phyloP scores from a whole-genome alignment of 2,888 invertebrate genomes.

The Crioceris asparagi region DNA sequence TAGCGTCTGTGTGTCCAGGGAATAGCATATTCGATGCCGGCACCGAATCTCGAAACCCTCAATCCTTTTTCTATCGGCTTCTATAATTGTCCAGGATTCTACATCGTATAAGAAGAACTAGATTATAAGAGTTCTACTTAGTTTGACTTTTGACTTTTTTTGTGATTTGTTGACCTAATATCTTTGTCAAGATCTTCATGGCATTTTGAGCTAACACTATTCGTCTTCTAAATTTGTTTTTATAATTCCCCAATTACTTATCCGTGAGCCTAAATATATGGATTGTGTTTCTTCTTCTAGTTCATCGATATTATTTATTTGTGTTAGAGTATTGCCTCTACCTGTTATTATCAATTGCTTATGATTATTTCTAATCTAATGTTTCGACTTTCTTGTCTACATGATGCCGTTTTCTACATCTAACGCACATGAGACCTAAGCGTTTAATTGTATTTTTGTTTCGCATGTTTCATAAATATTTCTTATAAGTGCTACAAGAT shows the following conservation, averaged over 20 bases:
- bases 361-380: neutral
- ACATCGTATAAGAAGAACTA: too few species aligned
- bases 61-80: neutral
- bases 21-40: too few species aligned
- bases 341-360: neutral
- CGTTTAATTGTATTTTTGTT: neutral
- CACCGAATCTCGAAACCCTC: neutral
- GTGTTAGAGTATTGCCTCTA: neutral
- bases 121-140: too few species aligned
- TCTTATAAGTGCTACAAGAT: neutral
- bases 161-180: neutral
- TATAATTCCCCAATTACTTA: neutral
- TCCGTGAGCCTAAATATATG: neutral
- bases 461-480: neutral
- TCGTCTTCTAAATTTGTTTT: neutral
- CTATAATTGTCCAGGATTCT: too few species aligned
- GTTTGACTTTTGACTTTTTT: neutral
- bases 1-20: too few species aligned
- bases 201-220: too few species aligned
- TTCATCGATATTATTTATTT: neutral
- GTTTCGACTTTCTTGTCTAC: neutral
- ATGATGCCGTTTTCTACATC: neutral
- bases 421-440: neutral
- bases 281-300: neutral
- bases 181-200: too few species aligned